Evolutionary conservation across 2,797 vertebrate species (phyloP).

Genomic region (Merluccius polli): DNA sequence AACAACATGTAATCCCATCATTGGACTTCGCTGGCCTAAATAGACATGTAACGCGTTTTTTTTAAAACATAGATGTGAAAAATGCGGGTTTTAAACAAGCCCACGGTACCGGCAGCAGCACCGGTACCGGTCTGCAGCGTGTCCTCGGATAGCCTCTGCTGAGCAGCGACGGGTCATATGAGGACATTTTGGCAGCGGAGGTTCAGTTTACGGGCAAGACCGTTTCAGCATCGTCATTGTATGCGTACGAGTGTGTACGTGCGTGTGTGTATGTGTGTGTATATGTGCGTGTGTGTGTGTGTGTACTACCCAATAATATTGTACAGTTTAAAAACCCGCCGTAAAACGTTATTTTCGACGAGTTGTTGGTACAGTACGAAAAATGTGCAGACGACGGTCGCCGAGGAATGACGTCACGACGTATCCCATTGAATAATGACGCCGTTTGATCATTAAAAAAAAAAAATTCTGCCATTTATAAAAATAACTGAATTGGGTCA

Average conservation of each 20-base stretch:
- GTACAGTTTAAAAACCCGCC: neutral
- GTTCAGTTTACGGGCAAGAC: neutral
- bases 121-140: slow-evolving; percentile 7
- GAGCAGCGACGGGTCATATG: slow-evolving; percentile 53
- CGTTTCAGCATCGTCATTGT: neutral
- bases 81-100: neutral
- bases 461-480: slow-evolving; percentile 69
- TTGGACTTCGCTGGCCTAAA: neutral
- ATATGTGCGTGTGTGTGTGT: neutral
- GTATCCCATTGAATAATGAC: slow-evolving; percentile 75
- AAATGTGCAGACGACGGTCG: slow-evolving; percentile 57
- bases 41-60: neutral
- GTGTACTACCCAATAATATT: neutral
- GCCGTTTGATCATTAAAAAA: slow-evolving; percentile 72
- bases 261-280: too few species aligned
- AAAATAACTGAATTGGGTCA: slow-evolving; percentile 66
- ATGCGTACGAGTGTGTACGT: neutral
- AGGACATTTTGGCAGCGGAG: slow-evolving; percentile 51
- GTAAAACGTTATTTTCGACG: neutral
- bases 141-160: slow-evolving; percentile 59
- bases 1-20: neutral
- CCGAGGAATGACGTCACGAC: slow-evolving; percentile 76
- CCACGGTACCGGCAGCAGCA: neutral
- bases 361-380: neutral
- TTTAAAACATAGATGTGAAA: neutral